Evolutionary conservation across 2,888 invertebrate genomes (phyloP).

Genomic region (Halictus ligatus): DNA sequence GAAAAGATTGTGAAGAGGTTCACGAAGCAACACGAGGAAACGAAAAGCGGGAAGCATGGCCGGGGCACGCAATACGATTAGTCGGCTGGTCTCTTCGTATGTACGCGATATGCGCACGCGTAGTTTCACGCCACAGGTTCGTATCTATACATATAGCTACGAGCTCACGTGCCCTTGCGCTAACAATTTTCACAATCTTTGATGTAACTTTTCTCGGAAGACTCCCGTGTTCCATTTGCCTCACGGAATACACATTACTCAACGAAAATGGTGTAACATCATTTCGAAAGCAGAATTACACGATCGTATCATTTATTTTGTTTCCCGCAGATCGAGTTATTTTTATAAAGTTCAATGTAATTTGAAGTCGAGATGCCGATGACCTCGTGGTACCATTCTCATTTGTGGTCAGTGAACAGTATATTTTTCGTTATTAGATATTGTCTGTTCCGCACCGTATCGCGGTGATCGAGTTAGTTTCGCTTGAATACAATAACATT

Average conservation of each 20-base stretch:
- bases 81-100: conserved; percentile 55
- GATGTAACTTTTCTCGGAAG: background rate
- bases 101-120: conserved; percentile 62
- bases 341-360: conserved; percentile 53
- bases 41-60: conserved; percentile 72
- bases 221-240: background rate
- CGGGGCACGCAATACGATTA: conserved; percentile 70
- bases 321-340: conserved; percentile 28
- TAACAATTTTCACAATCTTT: conserved; percentile 36
- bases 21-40: conserved; percentile 57
- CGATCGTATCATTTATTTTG: background rate
- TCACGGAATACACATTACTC: background rate
- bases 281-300: background rate
- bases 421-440: background rate
- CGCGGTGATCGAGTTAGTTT: background rate
- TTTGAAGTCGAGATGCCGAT: conserved; percentile 54
- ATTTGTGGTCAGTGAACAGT: conserved; percentile 10
- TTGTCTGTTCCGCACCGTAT: background rate
- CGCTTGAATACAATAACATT: background rate
- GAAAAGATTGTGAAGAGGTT: conserved; percentile 47
- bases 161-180: conserved; percentile 21
- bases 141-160: conserved; percentile 36
- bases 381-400: conserved; percentile 42
- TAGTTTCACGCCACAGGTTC: conserved; percentile 33
- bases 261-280: background rate